phyloP scores from a whole-genome alignment of 2,888 invertebrate species.

The Drosophila mimica region DNA sequence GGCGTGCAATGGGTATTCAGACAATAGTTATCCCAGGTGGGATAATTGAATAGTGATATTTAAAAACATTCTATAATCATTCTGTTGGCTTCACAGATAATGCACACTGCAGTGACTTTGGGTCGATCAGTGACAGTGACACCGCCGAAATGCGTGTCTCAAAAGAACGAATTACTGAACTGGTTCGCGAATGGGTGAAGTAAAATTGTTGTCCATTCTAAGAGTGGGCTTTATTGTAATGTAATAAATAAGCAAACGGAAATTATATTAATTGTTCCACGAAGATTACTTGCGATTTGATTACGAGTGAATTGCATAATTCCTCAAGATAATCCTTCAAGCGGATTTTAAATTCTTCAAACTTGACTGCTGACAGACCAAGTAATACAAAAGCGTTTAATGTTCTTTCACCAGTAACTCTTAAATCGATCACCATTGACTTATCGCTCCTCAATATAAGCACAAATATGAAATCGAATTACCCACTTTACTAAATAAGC shows the following conservation, averaged over 20 bases:
- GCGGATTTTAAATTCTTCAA: neutral
- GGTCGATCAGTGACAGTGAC: constrained; percentile 48
- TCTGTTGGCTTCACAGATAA: constrained; percentile 59
- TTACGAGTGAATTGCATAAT: neutral
- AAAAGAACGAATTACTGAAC: constrained; percentile 77
- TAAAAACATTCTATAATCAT: neutral
- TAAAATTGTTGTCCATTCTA: constrained; percentile 13
- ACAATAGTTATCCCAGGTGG: constrained; percentile 80
- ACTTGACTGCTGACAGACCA: neutral
- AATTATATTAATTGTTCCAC: neutral
- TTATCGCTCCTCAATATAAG: neutral
- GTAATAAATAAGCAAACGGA: neutral
- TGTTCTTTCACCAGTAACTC: neutral
- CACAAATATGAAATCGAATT: neutral
- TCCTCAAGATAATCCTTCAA: neutral
- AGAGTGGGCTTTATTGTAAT: neutral
- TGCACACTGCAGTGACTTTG: constrained; percentile 54
- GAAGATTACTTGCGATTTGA: neutral
- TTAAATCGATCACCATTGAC: neutral
- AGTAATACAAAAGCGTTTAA: neutral
- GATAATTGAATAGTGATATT: neutral
- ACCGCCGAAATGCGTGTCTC: constrained; percentile 77
- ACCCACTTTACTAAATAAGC: neutral
- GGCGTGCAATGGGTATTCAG: constrained; percentile 86
- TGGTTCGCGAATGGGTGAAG: constrained; percentile 80